phyloP scores from a whole-genome alignment of 1,140 invertebrate genomes.

The Ditylenchus dipsaci region DNA sequence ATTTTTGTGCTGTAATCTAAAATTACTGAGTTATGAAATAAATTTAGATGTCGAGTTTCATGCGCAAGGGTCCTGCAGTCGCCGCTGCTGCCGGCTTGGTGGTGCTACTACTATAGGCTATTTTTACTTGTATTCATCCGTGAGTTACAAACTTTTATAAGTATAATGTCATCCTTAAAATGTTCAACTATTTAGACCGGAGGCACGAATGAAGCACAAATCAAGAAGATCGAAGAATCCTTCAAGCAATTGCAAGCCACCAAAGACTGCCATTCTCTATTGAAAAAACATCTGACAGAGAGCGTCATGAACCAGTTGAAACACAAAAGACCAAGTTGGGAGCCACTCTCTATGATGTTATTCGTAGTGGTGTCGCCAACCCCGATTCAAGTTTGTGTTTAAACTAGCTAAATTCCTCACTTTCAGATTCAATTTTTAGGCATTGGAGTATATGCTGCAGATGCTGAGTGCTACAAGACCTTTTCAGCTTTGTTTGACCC shows the following conservation, averaged over 20 bases:
- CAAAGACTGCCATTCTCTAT: slow-evolving; percentile 74
- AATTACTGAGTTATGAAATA: neutral
- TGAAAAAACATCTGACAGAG: slow-evolving; percentile 86
- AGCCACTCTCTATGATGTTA: slow-evolving; percentile 47
- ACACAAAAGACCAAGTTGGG: slow-evolving; percentile 41
- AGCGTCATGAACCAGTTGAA: slow-evolving; percentile 75
- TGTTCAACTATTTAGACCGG: slow-evolving; percentile 12
- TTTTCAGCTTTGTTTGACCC: slow-evolving; percentile 85
- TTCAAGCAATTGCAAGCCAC: slow-evolving; percentile 61
- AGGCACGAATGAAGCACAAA: slow-evolving; percentile 29
- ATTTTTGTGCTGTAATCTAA: no score
- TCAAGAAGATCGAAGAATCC: slow-evolving; percentile 76
- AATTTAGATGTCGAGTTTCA: neutral
- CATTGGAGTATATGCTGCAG: slow-evolving; percentile 89
- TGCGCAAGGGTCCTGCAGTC: neutral
- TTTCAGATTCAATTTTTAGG: slow-evolving; percentile 65
- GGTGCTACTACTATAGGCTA: neutral
- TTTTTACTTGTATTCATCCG: neutral
- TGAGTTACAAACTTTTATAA: neutral
- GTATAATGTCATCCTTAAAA: neutral
- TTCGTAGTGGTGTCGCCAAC: slow-evolving; percentile 40
- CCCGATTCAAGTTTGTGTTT: slow-evolving; percentile 1
- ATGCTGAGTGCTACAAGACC: slow-evolving; percentile 82
- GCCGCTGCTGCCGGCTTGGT: neutral
- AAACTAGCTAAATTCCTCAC: neutral